Evolutionary conservation across 1,140 invertebrate species (phyloP).

Genomic region (Radopholus similis): DNA sequence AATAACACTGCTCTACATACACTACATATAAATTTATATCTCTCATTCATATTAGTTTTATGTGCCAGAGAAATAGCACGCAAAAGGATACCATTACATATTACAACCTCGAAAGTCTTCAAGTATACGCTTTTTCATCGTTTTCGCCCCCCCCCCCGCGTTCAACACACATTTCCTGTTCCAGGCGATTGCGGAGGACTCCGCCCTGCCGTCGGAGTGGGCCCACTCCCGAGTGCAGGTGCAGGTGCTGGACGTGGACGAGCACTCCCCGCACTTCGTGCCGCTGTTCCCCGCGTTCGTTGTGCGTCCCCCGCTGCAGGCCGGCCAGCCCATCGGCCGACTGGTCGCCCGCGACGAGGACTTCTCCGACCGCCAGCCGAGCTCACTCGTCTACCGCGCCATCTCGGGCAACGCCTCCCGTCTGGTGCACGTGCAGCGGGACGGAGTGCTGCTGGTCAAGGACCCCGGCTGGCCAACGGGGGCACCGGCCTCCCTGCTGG

Average conservation of each 20-base stretch:
- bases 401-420: conserved; percentile 18
- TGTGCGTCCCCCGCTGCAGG: conserved; percentile 6
- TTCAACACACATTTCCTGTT: too few species aligned
- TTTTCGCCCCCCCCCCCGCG: too few species aligned
- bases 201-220: neutral
- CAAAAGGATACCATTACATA: too few species aligned
- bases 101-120: too few species aligned
- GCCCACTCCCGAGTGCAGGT: neutral
- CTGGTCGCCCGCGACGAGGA: conserved; percentile 37
- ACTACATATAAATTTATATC: too few species aligned
- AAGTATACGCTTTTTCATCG: too few species aligned
- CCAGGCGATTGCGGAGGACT: conserved; percentile 27
- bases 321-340: conserved; percentile 34
- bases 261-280: conserved; percentile 36
- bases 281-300: conserved; percentile 16
- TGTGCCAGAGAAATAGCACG: too few species aligned
- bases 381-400: conserved; percentile 6
- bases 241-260: conserved; percentile 36
- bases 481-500: neutral
- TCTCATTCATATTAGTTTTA: neutral
- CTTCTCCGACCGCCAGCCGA: conserved; percentile 20
- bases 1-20: too few species aligned
- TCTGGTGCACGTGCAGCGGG: conserved; percentile 17
- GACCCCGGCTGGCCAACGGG: neutral
- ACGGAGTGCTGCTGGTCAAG: conserved; percentile 19